phyloP scores from a whole-genome alignment of 2,888 invertebrate species.

The Drosophila tripunctata region DNA sequence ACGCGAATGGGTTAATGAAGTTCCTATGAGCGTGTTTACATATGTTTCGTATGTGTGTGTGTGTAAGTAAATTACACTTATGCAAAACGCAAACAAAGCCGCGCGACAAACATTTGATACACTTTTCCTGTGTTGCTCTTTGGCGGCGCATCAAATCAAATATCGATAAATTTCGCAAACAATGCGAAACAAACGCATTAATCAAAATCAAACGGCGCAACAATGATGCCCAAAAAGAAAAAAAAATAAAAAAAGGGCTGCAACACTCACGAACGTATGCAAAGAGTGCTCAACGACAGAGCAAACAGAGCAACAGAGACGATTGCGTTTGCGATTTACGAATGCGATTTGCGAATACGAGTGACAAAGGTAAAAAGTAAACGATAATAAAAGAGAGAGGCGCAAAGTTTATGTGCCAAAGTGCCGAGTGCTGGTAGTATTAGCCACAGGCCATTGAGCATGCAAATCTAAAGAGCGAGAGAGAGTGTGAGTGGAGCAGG shows the following conservation, averaged over 20 bases:
- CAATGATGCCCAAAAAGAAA: too few relatives aligned
- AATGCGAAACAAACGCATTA: conserved; percentile 68
- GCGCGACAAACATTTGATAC: conserved; percentile 75
- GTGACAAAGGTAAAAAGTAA: conserved; percentile 14
- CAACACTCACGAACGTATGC: conserved; percentile 45
- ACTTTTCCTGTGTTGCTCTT: conserved; percentile 45
- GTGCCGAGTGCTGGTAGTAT: conserved; percentile 55
- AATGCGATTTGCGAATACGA: conserved; percentile 18
- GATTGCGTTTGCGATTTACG: conserved; percentile 15
- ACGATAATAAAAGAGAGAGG: conserved; percentile 21
- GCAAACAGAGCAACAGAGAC: conserved; percentile 37
- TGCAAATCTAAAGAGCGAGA: conserved; percentile 32
- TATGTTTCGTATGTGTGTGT: conserved; percentile 2
- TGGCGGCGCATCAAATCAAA: conserved; percentile 68
- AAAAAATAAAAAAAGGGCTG: conserved; percentile 47
- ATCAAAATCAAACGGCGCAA: conserved; percentile 55
- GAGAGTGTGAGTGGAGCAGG: conserved; percentile 14
- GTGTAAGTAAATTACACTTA: conserved; percentile 36
- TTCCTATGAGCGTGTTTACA: conserved; percentile 36
- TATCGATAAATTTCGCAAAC: conserved; percentile 73
- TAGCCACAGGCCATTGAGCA: conserved; percentile 69
- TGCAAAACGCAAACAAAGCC: conserved; percentile 79
- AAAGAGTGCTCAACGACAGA: conserved; percentile 43
- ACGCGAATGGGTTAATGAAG: conserved; percentile 41
- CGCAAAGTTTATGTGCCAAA: conserved; percentile 62